Percentiles rank a stretch among this genome's conserved stretches.
These are phyloP conservation scores for Chrysolina haemoptera DNA, from an alignment of 2,888 invertebrate genomes.

Conservation along the genomic window DNA sequence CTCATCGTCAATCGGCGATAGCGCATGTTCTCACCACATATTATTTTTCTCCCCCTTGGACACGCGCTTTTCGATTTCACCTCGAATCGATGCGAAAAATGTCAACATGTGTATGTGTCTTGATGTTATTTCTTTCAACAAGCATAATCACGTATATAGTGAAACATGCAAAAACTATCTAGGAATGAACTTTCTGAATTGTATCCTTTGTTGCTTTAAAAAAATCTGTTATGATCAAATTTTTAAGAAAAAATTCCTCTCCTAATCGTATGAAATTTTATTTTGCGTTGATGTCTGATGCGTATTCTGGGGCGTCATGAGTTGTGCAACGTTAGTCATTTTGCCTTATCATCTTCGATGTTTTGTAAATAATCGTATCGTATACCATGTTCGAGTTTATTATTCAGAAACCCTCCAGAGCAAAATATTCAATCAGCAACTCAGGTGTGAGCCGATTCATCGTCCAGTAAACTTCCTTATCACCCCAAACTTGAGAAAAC, in stretches of 20 bases:
- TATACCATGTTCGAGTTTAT: neutral
- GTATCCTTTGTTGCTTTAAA: no score
- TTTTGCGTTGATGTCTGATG: neutral
- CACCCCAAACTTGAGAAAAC: neutral
- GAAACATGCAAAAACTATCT: no score
- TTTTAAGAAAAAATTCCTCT: slow-evolving; percentile 1
- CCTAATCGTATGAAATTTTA: neutral
- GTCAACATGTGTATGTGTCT: no score
- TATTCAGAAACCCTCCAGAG: neutral
- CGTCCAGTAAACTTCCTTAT: slow-evolving; percentile 5
- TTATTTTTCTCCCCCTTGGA: no score
- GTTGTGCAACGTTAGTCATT: neutral
- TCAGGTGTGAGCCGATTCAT: neutral
- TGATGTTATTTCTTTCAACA: no score
- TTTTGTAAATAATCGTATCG: slow-evolving; percentile 10
- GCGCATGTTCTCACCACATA: no score
- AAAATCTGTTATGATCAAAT: no score
- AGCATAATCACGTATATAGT: neutral
- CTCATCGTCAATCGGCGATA: no score
- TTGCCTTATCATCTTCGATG: neutral
- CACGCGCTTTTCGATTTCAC: no score
- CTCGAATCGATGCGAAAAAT: no score
- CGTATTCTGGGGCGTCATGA: neutral
- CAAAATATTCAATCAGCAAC: neutral
- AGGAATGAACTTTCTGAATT: no score